These are phyloP conservation scores for Falco cherrug DNA, from an alignment of 2,797 vertebrate species.

Conservation along the genomic window DNA sequence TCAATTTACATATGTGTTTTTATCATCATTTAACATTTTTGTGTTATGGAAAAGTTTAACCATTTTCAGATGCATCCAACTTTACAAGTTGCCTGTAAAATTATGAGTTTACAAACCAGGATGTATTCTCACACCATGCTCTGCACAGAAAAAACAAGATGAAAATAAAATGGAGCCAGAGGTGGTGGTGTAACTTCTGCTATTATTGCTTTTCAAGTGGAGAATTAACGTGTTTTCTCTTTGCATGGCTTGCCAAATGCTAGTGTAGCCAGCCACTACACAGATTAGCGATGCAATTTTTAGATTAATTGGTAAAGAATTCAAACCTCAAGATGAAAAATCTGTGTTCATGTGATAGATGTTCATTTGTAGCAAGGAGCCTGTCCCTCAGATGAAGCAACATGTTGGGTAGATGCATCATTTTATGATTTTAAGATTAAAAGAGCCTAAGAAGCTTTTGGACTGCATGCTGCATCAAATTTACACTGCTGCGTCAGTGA, in stretches of 20 bases:
- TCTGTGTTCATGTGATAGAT: not conserved
- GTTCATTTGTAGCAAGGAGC: not conserved
- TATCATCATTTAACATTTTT: not conserved
- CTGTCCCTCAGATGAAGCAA: not conserved
- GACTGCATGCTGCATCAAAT: constrained; percentile 37
- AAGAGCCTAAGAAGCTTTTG: constrained; percentile 65
- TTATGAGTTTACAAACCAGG: not conserved
- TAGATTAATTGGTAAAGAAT: not conserved
- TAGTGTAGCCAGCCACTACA: not conserved
- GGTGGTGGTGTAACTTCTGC: not conserved
- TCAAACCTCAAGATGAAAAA: constrained; percentile 10
- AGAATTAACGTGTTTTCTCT: not conserved
- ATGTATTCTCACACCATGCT: not conserved
- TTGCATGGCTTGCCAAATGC: fast-evolving
- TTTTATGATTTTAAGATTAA: constrained; percentile 60
- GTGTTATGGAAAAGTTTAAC: not conserved
- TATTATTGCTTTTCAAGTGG: not conserved
- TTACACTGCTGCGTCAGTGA: constrained; percentile 38
- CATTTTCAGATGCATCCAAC: not conserved
- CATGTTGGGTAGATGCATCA: not conserved
- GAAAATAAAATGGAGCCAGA: not conserved
- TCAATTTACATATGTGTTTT: not conserved
- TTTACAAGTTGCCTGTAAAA: not conserved
- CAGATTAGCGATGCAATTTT: not conserved
- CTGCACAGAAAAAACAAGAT: not conserved